Evolutionary conservation across 2,797 vertebrate species (phyloP).

Genomic region (Molossus alvarezi): DNA sequence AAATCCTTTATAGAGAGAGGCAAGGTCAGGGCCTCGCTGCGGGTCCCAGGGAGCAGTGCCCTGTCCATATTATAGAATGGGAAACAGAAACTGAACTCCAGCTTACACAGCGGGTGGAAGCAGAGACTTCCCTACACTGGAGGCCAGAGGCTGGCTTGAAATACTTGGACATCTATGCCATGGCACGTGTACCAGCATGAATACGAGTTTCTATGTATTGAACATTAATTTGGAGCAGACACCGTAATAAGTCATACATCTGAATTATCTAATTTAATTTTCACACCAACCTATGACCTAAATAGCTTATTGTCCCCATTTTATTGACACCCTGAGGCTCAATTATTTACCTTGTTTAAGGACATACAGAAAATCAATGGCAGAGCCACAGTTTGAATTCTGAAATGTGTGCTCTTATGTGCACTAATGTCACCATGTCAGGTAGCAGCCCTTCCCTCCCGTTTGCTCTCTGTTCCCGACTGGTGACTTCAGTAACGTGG

Average conservation of each 20-base stretch:
- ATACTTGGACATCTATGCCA: not conserved
- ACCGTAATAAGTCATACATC: not conserved
- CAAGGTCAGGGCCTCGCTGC: not conserved
- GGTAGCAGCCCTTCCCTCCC: not conserved
- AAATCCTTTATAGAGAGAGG: conserved; percentile 29
- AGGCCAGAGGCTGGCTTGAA: not conserved
- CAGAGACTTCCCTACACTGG: not conserved
- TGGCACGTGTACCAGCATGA: not conserved
- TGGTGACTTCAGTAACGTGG: not conserved
- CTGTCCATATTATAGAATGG: not conserved
- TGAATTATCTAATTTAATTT: conserved; percentile 43
- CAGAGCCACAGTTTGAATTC: not conserved
- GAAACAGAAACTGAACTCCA: conserved; percentile 31
- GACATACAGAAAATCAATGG: not conserved
- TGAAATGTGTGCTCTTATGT: not conserved
- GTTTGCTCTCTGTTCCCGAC: conserved; percentile 12
- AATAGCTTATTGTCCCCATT: not conserved
- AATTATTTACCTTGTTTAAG: conserved; percentile 7
- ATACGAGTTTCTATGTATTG: conserved; percentile 41
- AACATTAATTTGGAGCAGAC: conserved; percentile 39
- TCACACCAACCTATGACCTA: not conserved
- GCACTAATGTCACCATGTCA: not conserved
- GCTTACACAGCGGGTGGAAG: not conserved
- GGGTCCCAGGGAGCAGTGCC: not conserved
- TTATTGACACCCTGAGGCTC: not conserved